These are phyloP conservation scores for Pseudomyrmex dendroicus DNA, from an alignment of 1,140 invertebrate genomes.

Conservation along the genomic window DNA sequence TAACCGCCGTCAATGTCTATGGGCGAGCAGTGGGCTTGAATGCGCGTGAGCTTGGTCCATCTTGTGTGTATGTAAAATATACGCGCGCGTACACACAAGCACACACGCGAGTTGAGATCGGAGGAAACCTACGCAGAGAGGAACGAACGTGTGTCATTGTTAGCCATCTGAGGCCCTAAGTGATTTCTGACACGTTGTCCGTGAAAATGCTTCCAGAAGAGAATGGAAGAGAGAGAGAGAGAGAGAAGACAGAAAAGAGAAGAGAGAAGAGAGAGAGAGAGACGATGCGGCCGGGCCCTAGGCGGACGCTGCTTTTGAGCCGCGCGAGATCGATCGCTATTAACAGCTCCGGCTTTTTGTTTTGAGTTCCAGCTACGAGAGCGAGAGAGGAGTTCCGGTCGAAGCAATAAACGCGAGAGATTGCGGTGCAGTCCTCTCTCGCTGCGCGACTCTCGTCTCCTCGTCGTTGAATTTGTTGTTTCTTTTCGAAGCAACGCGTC, in stretches of 20 bases:
- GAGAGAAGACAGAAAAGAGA: constrained; percentile 30
- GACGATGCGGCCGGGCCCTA: background rate
- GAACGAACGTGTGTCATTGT: constrained; percentile 74
- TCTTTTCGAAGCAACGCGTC: constrained; percentile 31
- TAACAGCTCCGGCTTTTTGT: constrained; percentile 64
- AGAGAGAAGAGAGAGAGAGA: constrained; percentile 38
- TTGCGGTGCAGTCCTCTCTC: constrained; percentile 53
- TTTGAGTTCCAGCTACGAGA: constrained; percentile 20
- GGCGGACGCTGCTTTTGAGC: constrained; percentile 1
- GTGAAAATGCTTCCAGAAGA: constrained; percentile 70
- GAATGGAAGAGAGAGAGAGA: constrained; percentile 52
- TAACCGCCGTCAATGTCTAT: constrained; percentile 67
- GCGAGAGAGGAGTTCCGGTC: constrained; percentile 27
- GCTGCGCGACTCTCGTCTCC: constrained; percentile 16
- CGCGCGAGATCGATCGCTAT: constrained; percentile 67
- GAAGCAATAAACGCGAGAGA: constrained; percentile 44
- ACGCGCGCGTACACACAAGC: background rate
- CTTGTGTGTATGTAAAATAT: constrained; percentile 29
- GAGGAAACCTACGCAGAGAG: constrained; percentile 51
- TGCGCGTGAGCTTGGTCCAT: constrained; percentile 36
- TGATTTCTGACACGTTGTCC: constrained; percentile 77
- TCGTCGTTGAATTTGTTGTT: constrained; percentile 19
- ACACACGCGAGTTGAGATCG: background rate
- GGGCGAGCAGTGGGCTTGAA: constrained; percentile 58
- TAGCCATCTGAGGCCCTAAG: constrained; percentile 71